These are phyloP conservation scores for Stictonetta naevosa DNA, from an alignment of 2,113 vertebrate species.

Conservation along the genomic window DNA sequence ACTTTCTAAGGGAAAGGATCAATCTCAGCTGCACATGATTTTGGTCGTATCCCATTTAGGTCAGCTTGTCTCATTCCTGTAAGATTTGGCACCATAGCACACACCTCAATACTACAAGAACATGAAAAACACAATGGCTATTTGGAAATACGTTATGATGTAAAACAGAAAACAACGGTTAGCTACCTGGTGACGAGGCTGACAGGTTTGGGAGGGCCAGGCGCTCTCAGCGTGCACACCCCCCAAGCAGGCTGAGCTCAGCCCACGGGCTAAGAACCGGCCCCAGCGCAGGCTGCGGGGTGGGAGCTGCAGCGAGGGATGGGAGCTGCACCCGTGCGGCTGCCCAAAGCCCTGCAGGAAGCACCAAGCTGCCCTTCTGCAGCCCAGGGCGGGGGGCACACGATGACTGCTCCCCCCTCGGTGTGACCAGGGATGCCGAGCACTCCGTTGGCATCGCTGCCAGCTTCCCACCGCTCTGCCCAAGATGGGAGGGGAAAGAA, in stretches of 20 bases:
- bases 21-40: not conserved
- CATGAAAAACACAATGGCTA: not conserved
- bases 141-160: not conserved
- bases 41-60: not conserved
- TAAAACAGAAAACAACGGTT: not conserved
- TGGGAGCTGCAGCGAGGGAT: not conserved
- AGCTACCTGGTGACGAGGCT: not conserved
- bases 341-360: not conserved
- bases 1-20: not conserved
- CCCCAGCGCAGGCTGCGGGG: too few relatives aligned
- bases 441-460: not conserved
- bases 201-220: not conserved
- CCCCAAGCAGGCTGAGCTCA: not conserved
- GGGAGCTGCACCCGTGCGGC: fast-evolving
- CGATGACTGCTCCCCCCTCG: not conserved
- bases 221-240: not conserved
- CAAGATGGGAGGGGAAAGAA: not conserved
- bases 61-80: not conserved
- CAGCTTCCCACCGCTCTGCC: not conserved
- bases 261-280: not conserved
- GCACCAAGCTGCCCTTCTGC: not conserved
- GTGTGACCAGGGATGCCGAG: not conserved
- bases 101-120: not conserved
- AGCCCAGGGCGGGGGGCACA: not conserved
- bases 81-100: not conserved